A percentile compares a stretch with the other conserved stretches of the same genome.
Conservation (phyloP, 2,888 invertebrate species). For the Anthophora plumipes region DNA sequence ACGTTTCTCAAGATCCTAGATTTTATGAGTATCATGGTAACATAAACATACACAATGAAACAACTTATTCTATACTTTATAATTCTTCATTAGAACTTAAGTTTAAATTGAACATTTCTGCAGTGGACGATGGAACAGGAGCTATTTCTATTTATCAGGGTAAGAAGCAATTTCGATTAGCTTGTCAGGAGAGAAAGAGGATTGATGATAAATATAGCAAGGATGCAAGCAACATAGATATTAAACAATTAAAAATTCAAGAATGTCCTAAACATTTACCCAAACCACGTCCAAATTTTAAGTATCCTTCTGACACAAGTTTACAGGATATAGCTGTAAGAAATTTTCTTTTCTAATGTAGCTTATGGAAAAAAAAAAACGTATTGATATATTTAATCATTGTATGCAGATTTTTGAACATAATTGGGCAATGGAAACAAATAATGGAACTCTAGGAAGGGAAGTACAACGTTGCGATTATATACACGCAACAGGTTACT, state of each 20-base stretch:
- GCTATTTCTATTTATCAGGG: conserved; percentile 15
- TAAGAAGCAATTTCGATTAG: neutral
- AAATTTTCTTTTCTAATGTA: neutral
- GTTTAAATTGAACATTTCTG: conserved; percentile 2
- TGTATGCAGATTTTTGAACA: conserved; percentile 37
- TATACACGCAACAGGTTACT: conserved; percentile 43
- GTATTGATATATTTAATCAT: neutral
- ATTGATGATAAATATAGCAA: conserved; percentile 32
- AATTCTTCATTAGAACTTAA: neutral
- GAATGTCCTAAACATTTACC: conserved; percentile 10
- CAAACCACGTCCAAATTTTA: conserved; percentile 31
- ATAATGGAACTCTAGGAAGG: conserved; percentile 37
- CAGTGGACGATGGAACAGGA: conserved; percentile 63
- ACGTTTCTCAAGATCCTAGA: neutral
- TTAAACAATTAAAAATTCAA: neutral
- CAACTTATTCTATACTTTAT: neutral
- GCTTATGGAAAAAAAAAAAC: neutral
- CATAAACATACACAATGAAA: neutral
- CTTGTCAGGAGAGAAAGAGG: neutral
- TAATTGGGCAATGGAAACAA: conserved; percentile 49
- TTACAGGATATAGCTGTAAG: conserved; percentile 38
- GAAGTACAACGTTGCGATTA: neutral
- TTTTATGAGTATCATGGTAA: conserved; percentile 25
- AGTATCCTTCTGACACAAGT: conserved; percentile 17
- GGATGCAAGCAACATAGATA: neutral